phyloP scores from a whole-genome alignment of 2,797 vertebrate species.

The Sebastes reedi region DNA sequence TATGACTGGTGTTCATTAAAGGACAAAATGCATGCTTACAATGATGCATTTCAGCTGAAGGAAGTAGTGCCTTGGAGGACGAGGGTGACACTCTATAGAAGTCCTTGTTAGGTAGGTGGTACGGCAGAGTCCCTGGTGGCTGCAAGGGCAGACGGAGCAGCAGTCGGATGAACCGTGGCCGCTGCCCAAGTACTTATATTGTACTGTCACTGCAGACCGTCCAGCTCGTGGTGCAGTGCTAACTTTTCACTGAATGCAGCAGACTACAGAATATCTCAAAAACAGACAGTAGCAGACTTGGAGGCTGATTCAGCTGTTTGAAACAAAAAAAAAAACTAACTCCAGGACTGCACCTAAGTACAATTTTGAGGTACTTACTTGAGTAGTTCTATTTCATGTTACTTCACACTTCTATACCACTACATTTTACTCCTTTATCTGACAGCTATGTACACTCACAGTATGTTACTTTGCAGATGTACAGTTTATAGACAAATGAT shows the following conservation, averaged over 20 bases:
- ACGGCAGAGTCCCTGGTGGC: conserved; percentile 42
- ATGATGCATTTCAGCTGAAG: conserved; percentile 38
- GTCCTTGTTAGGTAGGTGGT: conserved; percentile 48
- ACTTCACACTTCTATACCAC: not conserved
- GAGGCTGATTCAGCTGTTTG: not conserved
- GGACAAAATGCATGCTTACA: conserved; percentile 15
- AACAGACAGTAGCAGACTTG: not conserved
- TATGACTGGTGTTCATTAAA: conserved; percentile 38
- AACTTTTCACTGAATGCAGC: conserved; percentile 39
- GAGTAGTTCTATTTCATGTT: not conserved
- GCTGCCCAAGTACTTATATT: conserved; percentile 38
- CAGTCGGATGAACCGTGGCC: conserved; percentile 48
- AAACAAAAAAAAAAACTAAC: not conserved
- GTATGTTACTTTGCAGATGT: not conserved
- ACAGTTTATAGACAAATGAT: not conserved
- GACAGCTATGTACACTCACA: not conserved
- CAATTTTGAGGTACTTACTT: not conserved
- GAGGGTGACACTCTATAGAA: conserved; percentile 29
- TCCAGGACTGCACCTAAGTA: not conserved
- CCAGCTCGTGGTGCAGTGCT: conserved; percentile 45
- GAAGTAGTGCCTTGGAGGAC: conserved; percentile 23
- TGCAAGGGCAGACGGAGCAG: conserved; percentile 51
- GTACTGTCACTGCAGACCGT: conserved; percentile 36
- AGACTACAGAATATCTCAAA: not conserved
- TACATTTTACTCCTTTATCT: not conserved